Conservation (phyloP, 2,888 invertebrate genomes). For the Lasioglossum figueresi region DNA sequence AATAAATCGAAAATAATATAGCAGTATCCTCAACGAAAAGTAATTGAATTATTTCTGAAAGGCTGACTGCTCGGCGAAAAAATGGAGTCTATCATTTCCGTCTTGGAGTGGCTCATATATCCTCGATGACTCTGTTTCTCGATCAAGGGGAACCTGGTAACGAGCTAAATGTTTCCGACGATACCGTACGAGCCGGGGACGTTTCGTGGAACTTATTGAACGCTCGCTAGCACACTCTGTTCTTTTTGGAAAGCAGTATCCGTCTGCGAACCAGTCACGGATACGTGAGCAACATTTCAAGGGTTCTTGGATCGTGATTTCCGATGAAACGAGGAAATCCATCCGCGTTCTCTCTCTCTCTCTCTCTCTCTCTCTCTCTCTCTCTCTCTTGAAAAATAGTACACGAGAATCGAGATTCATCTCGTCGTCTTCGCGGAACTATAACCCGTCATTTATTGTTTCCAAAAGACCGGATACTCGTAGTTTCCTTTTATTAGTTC, state of each 20-base stretch:
- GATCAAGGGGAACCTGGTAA: constrained; percentile 1
- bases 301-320: not conserved
- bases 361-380: not conserved
- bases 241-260: constrained; percentile 9
- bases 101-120: not conserved
- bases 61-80: not conserved
- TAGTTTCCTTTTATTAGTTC: not conserved
- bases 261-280: not conserved
- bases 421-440: not conserved
- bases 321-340: constrained; percentile 32
- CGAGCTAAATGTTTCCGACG: constrained; percentile 24
- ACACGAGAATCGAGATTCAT: not conserved
- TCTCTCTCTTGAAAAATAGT: not conserved
- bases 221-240: constrained; percentile 43
- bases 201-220: constrained; percentile 50
- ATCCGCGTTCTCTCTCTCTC: not conserved
- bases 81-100: not conserved
- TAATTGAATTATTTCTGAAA: not conserved
- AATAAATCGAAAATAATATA: not conserved
- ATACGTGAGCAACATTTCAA: constrained; percentile 71
- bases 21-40: not conserved
- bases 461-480: not conserved
- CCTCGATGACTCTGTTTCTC: not conserved
- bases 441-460: not conserved
- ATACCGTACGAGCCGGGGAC: constrained; percentile 1